A percentile compares a stretch with the other conserved stretches of the same genome.
Evolutionary conservation across 2,797 vertebrate genomes (phyloP).

Genomic region (Botia kubotai): DNA sequence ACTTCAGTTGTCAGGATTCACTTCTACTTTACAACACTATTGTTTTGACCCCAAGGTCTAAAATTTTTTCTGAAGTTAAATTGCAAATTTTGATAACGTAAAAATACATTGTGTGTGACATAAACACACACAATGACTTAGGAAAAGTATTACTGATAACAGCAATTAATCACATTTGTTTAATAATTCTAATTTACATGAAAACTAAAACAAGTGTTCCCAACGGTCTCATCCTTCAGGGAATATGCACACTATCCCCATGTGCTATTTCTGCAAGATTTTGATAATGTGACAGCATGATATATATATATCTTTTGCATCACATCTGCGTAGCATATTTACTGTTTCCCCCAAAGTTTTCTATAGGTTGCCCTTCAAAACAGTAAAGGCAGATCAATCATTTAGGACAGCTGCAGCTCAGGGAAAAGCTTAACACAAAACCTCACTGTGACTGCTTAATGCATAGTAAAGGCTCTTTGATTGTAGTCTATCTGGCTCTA

Average conservation of each 20-base stretch:
- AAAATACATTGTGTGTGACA: too few relatives aligned
- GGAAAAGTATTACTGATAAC: too few relatives aligned
- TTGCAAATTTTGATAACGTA: too few relatives aligned
- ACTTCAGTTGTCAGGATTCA: too few relatives aligned
- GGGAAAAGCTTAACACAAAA: constrained; percentile 1
- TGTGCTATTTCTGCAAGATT: not conserved
- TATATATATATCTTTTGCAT: constrained; percentile 41
- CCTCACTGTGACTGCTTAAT: not conserved
- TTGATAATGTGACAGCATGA: constrained; percentile 49
- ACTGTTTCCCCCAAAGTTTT: constrained; percentile 18
- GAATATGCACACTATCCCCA: too few relatives aligned
- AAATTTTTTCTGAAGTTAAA: too few relatives aligned
- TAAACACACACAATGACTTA: too few relatives aligned
- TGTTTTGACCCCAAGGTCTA: not conserved
- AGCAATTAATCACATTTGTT: too few relatives aligned
- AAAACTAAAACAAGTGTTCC: too few relatives aligned
- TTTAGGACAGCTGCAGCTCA: constrained; percentile 6
- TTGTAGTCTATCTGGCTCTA: not conserved
- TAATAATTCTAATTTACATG: too few relatives aligned
- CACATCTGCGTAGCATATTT: constrained; percentile 29
- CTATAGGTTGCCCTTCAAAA: constrained; percentile 28
- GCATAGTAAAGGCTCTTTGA: not conserved
- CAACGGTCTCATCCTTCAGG: too few relatives aligned
- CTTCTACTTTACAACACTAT: too few relatives aligned
- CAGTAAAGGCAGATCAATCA: constrained; percentile 40